Evolutionary conservation across 2,113 vertebrate species (phyloP).

Genomic region (Lampris megalopsis): DNA sequence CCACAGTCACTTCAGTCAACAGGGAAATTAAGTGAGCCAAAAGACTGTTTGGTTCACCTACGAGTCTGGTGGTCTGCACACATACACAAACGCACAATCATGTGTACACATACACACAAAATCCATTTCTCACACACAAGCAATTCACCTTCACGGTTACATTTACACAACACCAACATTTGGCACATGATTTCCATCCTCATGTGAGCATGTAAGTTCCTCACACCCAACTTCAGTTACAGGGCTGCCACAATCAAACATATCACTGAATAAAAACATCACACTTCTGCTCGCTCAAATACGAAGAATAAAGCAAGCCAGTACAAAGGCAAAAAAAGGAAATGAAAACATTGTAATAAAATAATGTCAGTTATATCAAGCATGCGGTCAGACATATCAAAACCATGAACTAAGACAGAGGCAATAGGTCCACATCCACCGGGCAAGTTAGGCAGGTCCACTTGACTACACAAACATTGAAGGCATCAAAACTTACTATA

Average conservation of each 20-base stretch:
- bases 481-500: not conserved
- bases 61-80: not conserved
- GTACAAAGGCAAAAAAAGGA: slow-evolving; percentile 26
- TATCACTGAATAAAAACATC: slow-evolving; percentile 29
- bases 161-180: slow-evolving; percentile 13
- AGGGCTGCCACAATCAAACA: slow-evolving; percentile 18
- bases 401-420: slow-evolving; percentile 60
- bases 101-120: slow-evolving; percentile 7
- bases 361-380: slow-evolving; percentile 50
- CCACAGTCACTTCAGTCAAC: slow-evolving; percentile 42
- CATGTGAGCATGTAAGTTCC: slow-evolving; percentile 14
- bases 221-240: not conserved
- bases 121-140: not conserved
- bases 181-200: slow-evolving; percentile 38
- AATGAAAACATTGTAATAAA: slow-evolving; percentile 28
- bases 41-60: not conserved
- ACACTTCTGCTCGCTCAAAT: slow-evolving; percentile 5
- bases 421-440: slow-evolving; percentile 39
- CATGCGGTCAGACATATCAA: slow-evolving; percentile 66
- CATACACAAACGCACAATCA: not conserved
- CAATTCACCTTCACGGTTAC: not conserved
- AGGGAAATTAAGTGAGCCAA: not conserved
- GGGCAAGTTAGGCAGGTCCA: slow-evolving; percentile 42
- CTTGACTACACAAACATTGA: slow-evolving; percentile 46
- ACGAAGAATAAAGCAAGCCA: slow-evolving; percentile 23